Evolutionary conservation across 2,888 invertebrate species (phyloP).

Genomic region (Sicus ferrugineus): DNA sequence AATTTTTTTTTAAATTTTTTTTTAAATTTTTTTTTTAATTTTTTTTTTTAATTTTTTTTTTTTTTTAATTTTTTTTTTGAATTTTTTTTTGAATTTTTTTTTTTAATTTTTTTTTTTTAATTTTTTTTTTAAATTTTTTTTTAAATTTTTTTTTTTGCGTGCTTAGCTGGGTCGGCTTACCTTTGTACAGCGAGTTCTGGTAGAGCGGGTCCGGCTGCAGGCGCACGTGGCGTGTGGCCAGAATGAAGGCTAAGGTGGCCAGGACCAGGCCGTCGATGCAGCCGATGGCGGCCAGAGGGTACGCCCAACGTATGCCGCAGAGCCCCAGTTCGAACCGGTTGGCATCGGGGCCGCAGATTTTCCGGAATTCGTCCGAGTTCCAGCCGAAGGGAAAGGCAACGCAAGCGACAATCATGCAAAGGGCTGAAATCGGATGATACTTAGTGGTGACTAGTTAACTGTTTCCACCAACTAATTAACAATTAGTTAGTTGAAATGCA

Average conservation of each 20-base stretch:
- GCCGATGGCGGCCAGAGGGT: conserved; percentile 87
- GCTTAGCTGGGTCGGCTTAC: conserved; percentile 55
- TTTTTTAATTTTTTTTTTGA: neutral
- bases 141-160: neutral
- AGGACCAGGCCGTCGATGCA: conserved; percentile 57
- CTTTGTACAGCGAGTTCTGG: conserved; percentile 76
- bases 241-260: conserved; percentile 89
- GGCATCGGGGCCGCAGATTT: conserved; percentile 85
- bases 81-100: neutral
- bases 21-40: no score
- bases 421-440: conserved; percentile 70
- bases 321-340: conserved; percentile 81
- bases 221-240: conserved; percentile 88
- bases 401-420: conserved; percentile 87
- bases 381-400: conserved; percentile 91
- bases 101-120: no score
- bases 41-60: neutral
- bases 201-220: conserved; percentile 82
- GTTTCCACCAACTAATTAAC: no score
- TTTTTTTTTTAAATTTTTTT: neutral
- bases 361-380: conserved; percentile 82
- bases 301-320: conserved; percentile 93
- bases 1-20: no score
- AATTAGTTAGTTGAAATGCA: no score
- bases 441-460: neutral